These are phyloP conservation scores for Trisateles emortualis DNA, from an alignment of 2,888 invertebrate genomes.

Conservation along the genomic window DNA sequence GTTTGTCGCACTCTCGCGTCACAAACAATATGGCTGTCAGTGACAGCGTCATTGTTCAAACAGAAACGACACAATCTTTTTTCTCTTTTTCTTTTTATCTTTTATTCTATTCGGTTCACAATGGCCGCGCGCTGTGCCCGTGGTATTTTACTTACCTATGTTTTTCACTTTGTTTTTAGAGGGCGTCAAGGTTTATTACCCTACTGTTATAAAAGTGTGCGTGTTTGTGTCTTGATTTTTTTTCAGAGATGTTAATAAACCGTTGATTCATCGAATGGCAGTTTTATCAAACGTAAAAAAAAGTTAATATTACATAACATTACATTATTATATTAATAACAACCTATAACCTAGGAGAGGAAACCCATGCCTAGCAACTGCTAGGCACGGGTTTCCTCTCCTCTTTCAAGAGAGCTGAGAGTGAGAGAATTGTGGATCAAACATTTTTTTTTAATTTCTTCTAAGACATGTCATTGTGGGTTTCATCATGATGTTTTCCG, in stretches of 20 bases:
- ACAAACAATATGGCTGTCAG: slow-evolving; percentile 79
- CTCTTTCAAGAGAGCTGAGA: too few relatives aligned
- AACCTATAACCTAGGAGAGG: too few relatives aligned
- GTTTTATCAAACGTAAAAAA: too few relatives aligned
- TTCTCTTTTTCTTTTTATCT: slow-evolving; percentile 72
- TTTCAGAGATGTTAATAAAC: too few relatives aligned
- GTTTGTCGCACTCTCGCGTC: slow-evolving; percentile 58
- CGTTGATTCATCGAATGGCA: not conserved
- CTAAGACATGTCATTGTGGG: too few relatives aligned
- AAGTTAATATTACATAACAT: too few relatives aligned
- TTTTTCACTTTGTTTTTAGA: slow-evolving; percentile 72
- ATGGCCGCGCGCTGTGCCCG: slow-evolving; percentile 78
- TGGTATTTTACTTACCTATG: slow-evolving; percentile 80
- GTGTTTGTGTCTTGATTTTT: not conserved
- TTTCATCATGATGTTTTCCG: too few relatives aligned
- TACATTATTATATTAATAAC: too few relatives aligned
- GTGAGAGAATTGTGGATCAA: too few relatives aligned
- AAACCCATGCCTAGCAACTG: too few relatives aligned
- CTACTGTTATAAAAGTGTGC: slow-evolving; percentile 25
- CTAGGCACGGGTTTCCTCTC: too few relatives aligned
- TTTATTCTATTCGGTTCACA: slow-evolving; percentile 73
- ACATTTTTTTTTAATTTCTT: too few relatives aligned
- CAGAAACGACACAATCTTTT: slow-evolving; percentile 84
- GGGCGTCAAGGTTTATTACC: slow-evolving; percentile 55
- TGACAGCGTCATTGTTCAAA: slow-evolving; percentile 84